Conservation (phyloP, 2,888 invertebrate genomes). For the Nasonovia ribisnigri region DNA sequence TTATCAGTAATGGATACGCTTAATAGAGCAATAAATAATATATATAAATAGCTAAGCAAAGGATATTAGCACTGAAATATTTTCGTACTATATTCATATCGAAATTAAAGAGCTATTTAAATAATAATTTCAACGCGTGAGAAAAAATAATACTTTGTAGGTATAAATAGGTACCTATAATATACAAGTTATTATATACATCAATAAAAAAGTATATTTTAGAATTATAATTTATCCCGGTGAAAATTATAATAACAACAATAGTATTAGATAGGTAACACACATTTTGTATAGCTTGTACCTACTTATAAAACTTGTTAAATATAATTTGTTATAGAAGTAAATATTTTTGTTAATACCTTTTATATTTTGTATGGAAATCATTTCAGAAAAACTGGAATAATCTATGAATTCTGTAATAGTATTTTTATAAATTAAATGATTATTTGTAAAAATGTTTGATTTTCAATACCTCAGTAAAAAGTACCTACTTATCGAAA, state of each 20-base stretch:
- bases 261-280: background rate
- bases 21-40: background rate
- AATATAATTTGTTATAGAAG: background rate
- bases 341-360: background rate
- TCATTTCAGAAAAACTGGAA: background rate
- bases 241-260: background rate
- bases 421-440: background rate
- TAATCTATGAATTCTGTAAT: too few species aligned
- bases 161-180: too few species aligned
- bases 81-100: background rate
- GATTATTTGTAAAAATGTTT: background rate
- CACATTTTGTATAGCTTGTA: background rate
- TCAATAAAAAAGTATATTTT: background rate
- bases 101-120: background rate
- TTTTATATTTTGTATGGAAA: background rate
- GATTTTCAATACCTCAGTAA: background rate
- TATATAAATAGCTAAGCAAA: background rate
- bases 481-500: background rate
- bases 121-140: background rate
- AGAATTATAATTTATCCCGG: background rate
- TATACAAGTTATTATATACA: too few species aligned
- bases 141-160: background rate
- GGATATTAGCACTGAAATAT: background rate
- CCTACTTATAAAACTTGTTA: background rate
- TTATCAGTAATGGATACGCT: background rate